These are phyloP conservation scores for Nannobrachium achirus DNA, from an alignment of 2,113 vertebrate genomes.

Conservation along the genomic window DNA sequence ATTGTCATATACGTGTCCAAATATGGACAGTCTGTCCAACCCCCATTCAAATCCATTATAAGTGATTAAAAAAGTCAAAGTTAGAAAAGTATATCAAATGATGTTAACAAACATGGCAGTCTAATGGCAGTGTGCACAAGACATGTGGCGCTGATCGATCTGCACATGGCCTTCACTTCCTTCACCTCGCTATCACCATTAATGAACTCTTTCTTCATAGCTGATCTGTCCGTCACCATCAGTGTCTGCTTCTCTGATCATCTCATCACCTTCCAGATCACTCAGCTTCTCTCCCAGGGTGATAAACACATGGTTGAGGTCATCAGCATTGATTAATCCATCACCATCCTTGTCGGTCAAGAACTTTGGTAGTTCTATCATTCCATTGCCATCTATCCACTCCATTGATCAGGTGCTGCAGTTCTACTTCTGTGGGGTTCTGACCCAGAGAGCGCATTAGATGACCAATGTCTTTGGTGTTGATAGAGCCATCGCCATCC, in stretches of 20 bases:
- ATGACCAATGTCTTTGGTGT: conserved; percentile 98
- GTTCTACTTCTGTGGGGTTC: conserved; percentile 97
- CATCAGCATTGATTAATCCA: conserved; percentile 98
- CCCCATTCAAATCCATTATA: no score
- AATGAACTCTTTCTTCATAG: conserved; percentile 99
- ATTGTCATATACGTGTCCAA: no score
- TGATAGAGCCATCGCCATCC: conserved; percentile 99
- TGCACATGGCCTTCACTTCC: conserved; percentile 99
- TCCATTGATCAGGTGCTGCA: conserved; percentile 99
- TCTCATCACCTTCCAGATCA: conserved; percentile 97
- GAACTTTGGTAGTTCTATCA: conserved; percentile 99
- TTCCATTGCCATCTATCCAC: conserved; percentile 98
- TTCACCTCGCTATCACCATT: conserved; percentile 99
- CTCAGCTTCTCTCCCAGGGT: conserved; percentile 98
- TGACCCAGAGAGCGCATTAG: conserved; percentile 99
- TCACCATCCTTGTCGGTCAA: conserved; percentile 99
- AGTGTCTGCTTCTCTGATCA: conserved; percentile 99
- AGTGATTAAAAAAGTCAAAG: conserved; percentile 77
- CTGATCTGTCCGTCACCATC: conserved; percentile 99
- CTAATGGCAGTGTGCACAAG: conserved; percentile 97
- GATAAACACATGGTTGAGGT: conserved; percentile 98
- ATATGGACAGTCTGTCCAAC: no score
- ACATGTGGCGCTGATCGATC: conserved; percentile 98
- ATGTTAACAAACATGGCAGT: no score
- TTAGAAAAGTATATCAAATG: no score